These are phyloP conservation scores for Drosophila robusta DNA, from an alignment of 2,888 invertebrate genomes.

Conservation along the genomic window DNA sequence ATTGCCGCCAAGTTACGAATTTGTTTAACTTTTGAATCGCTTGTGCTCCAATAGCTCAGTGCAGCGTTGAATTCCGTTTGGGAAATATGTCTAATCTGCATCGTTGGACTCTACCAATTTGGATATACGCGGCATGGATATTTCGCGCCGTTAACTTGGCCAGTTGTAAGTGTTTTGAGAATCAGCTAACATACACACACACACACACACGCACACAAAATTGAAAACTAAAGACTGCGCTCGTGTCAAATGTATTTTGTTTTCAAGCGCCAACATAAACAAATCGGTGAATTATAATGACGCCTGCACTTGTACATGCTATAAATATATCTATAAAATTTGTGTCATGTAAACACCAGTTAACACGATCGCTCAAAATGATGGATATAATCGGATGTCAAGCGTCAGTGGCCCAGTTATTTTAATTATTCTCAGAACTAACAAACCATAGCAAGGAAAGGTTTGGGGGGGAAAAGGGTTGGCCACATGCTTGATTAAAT, in stretches of 20 bases:
- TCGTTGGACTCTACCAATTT: not conserved
- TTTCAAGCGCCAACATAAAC: conserved; percentile 52
- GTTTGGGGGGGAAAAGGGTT: too few relatives aligned
- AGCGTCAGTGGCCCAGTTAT: conserved; percentile 76
- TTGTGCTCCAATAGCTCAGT: conserved; percentile 29
- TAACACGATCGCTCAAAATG: conserved; percentile 21
- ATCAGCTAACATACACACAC: not conserved
- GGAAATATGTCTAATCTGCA: conserved; percentile 5
- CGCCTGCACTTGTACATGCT: not conserved
- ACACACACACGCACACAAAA: too few relatives aligned
- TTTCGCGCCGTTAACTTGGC: not conserved
- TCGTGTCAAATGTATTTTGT: conserved; percentile 42
- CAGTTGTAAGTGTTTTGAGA: conserved; percentile 33
- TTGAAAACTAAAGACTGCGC: conserved; percentile 22
- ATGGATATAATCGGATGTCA: conserved; percentile 58
- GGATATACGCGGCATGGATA: conserved; percentile 7
- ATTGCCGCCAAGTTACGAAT: conserved; percentile 13
- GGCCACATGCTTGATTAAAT: too few relatives aligned
- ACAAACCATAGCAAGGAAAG: conserved; percentile 55
- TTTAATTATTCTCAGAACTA: conserved; percentile 66
- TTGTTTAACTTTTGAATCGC: conserved; percentile 23
- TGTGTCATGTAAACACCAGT: conserved; percentile 54
- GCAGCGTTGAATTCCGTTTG: conserved; percentile 19
- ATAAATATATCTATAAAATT: conserved; percentile 1
- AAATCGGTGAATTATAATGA: conserved; percentile 24